phyloP scores from a whole-genome alignment of 1,140 invertebrate genomes.

The Diploscapter pachys region DNA sequence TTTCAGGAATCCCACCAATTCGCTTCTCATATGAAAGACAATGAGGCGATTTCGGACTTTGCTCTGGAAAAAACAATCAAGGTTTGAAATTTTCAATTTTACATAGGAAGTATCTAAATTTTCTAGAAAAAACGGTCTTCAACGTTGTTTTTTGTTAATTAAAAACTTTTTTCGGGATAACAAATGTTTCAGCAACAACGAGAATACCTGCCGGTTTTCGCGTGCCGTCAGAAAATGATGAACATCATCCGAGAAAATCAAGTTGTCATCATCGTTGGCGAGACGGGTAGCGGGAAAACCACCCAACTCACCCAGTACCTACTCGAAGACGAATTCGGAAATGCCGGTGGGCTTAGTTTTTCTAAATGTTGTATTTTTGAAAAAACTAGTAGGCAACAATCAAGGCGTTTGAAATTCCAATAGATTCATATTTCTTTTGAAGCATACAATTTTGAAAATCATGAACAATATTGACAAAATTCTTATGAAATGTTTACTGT shows the following conservation, averaged over 20 bases:
- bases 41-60: constrained; percentile 79
- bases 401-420: no score
- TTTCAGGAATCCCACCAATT: constrained; percentile 75
- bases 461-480: no score
- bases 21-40: constrained; percentile 82
- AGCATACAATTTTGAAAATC: no score
- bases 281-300: constrained; percentile 98
- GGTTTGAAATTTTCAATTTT: constrained; percentile 41
- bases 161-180: no score
- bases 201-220: constrained; percentile 89
- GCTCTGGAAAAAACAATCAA: constrained; percentile 78
- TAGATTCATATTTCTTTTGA: no score
- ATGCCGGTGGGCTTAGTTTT: constrained; percentile 59
- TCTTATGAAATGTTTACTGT: not conserved
- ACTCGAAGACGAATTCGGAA: constrained; percentile 93
- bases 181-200: constrained; percentile 69
- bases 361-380: no score
- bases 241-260: constrained; percentile 65
- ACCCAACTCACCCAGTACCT: constrained; percentile 98
- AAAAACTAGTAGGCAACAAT: no score
- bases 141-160: constrained; percentile 39
- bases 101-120: not conserved
- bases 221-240: constrained; percentile 84
- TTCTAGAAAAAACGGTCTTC: constrained; percentile 47
- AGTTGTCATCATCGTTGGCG: constrained; percentile 67